Evolutionary conservation across 2,797 vertebrate genomes (phyloP), one percentile per base, ranked within the genome.

Genomic region (Mastacembelus armatus): DNA sequence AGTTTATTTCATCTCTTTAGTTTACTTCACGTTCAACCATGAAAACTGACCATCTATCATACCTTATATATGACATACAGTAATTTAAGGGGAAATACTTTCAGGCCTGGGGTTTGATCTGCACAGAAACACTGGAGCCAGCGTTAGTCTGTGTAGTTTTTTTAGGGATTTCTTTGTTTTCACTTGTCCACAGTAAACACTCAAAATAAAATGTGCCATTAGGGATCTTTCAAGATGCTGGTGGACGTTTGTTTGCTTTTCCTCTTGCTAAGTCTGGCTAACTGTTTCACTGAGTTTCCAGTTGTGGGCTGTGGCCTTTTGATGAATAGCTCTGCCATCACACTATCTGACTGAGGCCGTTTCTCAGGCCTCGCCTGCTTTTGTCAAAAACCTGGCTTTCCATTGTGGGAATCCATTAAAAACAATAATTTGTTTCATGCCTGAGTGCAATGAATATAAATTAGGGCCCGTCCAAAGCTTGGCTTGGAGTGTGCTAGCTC

Each of bases 381-480:
- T 15, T 66, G 7, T 65, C n/a, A 42, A 32, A 42, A 69, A 49
- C 2, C 21, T 69, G 48, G 54, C 21, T 51, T 50, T 14, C n/a
- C 60, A 11, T 12, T 14, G 6, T 57, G 21, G 32, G 22, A 67
- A 62, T 60, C 45, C 18, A 63, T 64, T 4, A 24, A 15, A 54
- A 64, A 57, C 32, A 61, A 27, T 27, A 0, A 24, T 58, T 38
- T 48, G 27, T 65, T 56, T 71, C 19, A 61, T 40, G 66, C 54
- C 9, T 74, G 47, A 54, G 12, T 74, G 27, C 60, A 63, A 63
- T 61, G 1, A 54, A 35, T 48, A 14, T 65, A 56, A 55, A 70
- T 66, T 47, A 40, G 18, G 26, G 19, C 36, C 4, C 3, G 27
- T 52, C 44, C 54, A 19, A 57, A 63, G 50, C n/a, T 64, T 54